phyloP scores from a whole-genome alignment of 2,113 vertebrate species.

The Rhineura floridana region DNA sequence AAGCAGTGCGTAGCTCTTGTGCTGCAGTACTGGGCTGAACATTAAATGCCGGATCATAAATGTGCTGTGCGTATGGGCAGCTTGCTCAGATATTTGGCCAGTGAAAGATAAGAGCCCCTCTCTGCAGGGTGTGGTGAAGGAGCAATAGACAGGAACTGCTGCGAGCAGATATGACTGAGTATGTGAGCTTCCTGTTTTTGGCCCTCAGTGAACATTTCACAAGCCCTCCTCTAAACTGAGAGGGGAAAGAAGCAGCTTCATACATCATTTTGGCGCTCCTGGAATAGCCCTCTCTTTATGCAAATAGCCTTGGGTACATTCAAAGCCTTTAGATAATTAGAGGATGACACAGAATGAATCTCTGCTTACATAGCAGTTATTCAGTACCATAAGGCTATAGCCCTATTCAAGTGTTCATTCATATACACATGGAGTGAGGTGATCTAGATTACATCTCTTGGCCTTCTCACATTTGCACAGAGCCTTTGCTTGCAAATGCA shows the following conservation, averaged over 20 bases:
- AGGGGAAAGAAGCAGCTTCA: neutral
- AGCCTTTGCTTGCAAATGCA: neutral
- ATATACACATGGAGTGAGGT: neutral
- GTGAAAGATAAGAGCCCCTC: conserved; percentile 22
- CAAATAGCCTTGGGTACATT: neutral
- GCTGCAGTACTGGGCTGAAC: neutral
- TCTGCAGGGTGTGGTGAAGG: conserved; percentile 13
- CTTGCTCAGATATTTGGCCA: conserved; percentile 25
- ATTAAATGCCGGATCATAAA: conserved; percentile 8
- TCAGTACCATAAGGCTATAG: neutral
- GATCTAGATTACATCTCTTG: neutral
- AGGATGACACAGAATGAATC: neutral
- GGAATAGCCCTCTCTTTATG: neutral
- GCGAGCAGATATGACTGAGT: conserved; percentile 30
- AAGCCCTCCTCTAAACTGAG: conserved; percentile 6
- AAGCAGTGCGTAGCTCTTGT: conserved; percentile 8
- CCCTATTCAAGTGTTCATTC: neutral
- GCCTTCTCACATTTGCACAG: neutral
- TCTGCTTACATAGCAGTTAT: neutral
- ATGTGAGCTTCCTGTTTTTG: conserved; percentile 18
- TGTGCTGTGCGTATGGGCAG: conserved; percentile 12
- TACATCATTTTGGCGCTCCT: neutral
- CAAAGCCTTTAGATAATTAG: neutral
- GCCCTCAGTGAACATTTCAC: conserved; percentile 22
- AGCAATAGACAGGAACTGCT: conserved; percentile 21